Conservation (phyloP, 2,888 invertebrate genomes). For the Sisyra terminalis region DNA sequence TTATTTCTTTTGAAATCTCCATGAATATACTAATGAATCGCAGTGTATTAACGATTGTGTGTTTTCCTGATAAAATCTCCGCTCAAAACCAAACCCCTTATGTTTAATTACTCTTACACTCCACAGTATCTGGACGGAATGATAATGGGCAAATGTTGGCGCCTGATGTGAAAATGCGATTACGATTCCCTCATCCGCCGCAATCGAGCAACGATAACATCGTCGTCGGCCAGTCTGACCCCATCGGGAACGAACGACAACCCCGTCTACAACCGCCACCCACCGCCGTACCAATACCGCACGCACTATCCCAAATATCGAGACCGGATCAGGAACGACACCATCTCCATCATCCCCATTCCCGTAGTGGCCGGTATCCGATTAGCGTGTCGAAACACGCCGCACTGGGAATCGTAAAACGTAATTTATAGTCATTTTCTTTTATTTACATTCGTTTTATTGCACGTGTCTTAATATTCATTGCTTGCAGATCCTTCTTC, state of each 20-base stretch:
- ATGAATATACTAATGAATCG: too few species aligned
- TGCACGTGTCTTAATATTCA: too few species aligned
- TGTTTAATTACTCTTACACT: background rate
- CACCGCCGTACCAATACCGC: background rate
- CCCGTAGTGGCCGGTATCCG: too few species aligned
- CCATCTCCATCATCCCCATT: too few species aligned
- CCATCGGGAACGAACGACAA: constrained; percentile 1
- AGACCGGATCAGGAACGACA: too few species aligned
- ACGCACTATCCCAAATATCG: too few species aligned
- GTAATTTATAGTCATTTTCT: too few species aligned
- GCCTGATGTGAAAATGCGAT: constrained; percentile 9
- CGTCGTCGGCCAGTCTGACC: constrained; percentile 4
- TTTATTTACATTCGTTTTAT: too few species aligned
- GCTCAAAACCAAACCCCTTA: background rate
- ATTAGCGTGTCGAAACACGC: too few species aligned
- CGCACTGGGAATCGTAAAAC: too few species aligned
- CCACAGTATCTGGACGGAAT: constrained; percentile 6
- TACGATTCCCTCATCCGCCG: constrained; percentile 1
- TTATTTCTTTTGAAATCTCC: too few species aligned
- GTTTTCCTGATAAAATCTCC: background rate
- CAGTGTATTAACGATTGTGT: background rate
- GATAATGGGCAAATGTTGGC: background rate
- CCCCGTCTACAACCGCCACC: background rate
- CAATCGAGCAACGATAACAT: background rate
- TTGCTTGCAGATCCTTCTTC: too few species aligned